These are phyloP conservation scores for Urocolius indicus DNA, from an alignment of 2,113 vertebrate genomes.

Conservation along the genomic window DNA sequence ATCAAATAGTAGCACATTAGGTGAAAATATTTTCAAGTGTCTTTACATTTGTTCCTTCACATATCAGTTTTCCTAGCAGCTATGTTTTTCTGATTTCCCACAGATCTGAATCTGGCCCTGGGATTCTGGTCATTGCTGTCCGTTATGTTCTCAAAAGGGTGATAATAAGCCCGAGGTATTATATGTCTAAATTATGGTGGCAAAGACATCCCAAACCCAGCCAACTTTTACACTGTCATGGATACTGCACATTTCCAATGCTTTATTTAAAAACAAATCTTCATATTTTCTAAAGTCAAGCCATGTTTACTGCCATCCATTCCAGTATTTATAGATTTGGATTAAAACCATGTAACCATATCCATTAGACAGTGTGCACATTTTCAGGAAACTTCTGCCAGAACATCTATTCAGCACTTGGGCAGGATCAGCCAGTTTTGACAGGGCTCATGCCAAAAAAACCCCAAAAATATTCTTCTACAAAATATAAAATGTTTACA, in stretches of 20 bases:
- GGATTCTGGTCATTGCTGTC: not conserved
- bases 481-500: not conserved
- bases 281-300: not conserved
- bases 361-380: not conserved
- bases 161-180: not conserved
- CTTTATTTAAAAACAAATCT: not conserved
- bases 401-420: not conserved
- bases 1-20: not conserved
- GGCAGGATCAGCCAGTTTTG: not conserved
- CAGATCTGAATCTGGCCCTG: not conserved
- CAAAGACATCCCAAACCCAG: not conserved
- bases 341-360: not conserved
- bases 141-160: not conserved
- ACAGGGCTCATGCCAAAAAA: not conserved
- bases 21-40: not conserved
- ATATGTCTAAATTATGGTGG: not conserved
- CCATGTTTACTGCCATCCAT: not conserved
- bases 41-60: not conserved
- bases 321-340: not conserved
- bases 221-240: not conserved
- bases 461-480: not conserved
- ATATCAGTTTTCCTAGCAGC: not conserved
- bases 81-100: not conserved
- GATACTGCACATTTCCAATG: not conserved
- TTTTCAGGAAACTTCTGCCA: not conserved